These are phyloP conservation scores for Tanypteryx hageni DNA, from an alignment of 2,888 invertebrate genomes.

Conservation along the genomic window DNA sequence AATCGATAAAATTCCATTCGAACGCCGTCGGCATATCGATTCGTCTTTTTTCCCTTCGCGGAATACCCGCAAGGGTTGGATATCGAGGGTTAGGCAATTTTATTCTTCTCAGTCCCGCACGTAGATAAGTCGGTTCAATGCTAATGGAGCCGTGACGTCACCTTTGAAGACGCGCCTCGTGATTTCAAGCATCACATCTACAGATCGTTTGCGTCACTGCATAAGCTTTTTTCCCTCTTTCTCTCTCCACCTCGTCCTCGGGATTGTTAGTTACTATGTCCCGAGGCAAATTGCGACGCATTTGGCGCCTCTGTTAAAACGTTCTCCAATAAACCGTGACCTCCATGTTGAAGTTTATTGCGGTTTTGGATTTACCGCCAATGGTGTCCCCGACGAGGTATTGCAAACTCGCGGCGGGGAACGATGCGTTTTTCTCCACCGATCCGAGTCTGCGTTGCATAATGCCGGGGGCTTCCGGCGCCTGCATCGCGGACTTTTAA, in stretches of 20 bases:
- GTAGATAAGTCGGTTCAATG: neutral
- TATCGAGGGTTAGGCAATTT: neutral
- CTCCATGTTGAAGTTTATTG: constrained; percentile 10
- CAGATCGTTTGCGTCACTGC: neutral
- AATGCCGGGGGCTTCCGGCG: too few species aligned
- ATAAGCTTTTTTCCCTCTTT: neutral
- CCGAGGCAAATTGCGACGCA: neutral
- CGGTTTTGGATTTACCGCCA: constrained; percentile 10
- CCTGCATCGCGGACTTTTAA: too few species aligned
- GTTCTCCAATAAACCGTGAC: constrained; percentile 17
- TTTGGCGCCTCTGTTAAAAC: neutral
- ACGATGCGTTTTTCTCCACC: too few species aligned
- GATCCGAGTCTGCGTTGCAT: too few species aligned
- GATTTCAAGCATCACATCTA: neutral
- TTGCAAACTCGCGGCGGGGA: neutral
- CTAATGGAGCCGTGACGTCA: neutral
- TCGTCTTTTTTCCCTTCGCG: neutral
- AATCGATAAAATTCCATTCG: neutral
- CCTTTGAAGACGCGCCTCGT: neutral
- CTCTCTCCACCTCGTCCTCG: neutral
- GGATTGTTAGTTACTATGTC: neutral
- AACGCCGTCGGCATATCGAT: neutral
- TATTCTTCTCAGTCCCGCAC: neutral
- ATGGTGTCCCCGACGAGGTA: neutral
- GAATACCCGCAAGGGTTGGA: neutral